Conservation (phyloP, 2,888 invertebrate species). For the Megalurothrips usitatus region DNA sequence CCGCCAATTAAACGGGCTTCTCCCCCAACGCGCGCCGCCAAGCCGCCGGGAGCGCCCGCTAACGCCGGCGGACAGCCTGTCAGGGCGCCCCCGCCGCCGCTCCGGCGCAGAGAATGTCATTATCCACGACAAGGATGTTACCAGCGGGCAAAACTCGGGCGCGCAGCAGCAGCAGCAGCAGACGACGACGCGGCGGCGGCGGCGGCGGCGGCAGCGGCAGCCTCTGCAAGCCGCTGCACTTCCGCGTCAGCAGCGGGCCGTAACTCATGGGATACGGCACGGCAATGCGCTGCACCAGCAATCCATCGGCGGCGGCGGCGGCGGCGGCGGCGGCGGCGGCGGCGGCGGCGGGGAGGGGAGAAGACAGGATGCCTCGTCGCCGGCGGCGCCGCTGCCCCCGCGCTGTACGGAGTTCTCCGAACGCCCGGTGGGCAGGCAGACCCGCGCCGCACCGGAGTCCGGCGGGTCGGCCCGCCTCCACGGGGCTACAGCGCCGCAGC, state of each 20-base stretch:
- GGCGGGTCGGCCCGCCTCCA: background rate
- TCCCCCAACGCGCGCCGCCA: background rate
- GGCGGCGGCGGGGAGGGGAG: too few species aligned
- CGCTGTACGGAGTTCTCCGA: too few species aligned
- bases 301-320: background rate
- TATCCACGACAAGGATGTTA: too few species aligned
- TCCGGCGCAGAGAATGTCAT: too few species aligned
- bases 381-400: too few species aligned
- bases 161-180: background rate
- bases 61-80: background rate
- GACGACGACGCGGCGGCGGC: background rate
- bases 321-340: background rate
- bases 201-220: background rate
- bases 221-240: background rate
- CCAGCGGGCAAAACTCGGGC: too few species aligned
- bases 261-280: background rate
- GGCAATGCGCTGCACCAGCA: background rate
- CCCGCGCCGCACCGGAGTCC: background rate
- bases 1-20: background rate
- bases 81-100: background rate
- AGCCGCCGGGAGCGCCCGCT: too few species aligned
- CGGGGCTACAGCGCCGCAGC: too few species aligned
- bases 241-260: background rate
- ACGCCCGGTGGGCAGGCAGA: background rate
- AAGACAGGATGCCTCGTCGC: too few species aligned